Evolutionary conservation across 1,140 invertebrate genomes (phyloP).

Genomic region (Apis mellifera): DNA sequence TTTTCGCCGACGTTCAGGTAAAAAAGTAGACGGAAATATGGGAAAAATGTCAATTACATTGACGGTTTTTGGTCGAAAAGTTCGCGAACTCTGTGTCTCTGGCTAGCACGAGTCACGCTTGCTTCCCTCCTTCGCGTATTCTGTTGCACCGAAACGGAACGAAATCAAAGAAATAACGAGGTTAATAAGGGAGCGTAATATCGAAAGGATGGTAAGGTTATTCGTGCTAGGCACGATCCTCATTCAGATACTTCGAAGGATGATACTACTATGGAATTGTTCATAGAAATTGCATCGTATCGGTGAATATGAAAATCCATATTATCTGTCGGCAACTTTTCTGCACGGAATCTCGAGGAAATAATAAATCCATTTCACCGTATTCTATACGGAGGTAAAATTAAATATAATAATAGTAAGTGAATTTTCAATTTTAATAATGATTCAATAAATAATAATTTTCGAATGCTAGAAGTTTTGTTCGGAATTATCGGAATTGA

Average conservation of each 20-base stretch:
- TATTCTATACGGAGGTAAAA: no score
- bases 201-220: neutral
- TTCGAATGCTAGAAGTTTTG: neutral
- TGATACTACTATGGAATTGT: neutral
- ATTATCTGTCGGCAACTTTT: neutral
- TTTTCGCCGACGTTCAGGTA: neutral
- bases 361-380: no score
- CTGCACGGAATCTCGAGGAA: neutral
- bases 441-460: neutral
- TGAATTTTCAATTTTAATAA: no score
- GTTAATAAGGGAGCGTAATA: constrained; percentile 15
- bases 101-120: neutral
- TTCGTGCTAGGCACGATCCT: constrained; percentile 22
- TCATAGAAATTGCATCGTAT: constrained; percentile 2
- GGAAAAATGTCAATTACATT: constrained; percentile 25
- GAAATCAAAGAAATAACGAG: constrained; percentile 2
- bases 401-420: no score
- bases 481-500: neutral
- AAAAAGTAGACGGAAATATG: neutral
- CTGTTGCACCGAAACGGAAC: no score
- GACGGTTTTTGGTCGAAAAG: neutral
- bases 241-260: neutral
- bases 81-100: neutral
- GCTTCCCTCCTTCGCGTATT: neutral
- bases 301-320: neutral